phyloP scores from a whole-genome alignment of 1,140 invertebrate genomes.

The Triops longicaudatus region DNA sequence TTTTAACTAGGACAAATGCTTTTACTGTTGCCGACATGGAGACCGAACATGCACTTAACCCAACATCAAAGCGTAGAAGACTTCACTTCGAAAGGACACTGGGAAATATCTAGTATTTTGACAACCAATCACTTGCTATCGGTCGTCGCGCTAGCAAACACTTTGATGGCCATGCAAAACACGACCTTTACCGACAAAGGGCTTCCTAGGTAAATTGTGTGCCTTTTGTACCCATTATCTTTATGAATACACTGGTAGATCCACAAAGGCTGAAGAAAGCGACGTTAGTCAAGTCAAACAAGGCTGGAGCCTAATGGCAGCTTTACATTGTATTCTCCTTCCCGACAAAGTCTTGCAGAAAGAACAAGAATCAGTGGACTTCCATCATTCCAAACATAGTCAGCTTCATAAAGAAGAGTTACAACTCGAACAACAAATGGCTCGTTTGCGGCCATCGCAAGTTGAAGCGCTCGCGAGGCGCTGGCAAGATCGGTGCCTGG shows the following conservation, averaged over 20 bases:
- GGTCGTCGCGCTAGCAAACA: slow-evolving; percentile 89
- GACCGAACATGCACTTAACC: slow-evolving; percentile 36
- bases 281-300: slow-evolving; percentile 87
- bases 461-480: slow-evolving; percentile 93
- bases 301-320: slow-evolving; percentile 91
- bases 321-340: slow-evolving; percentile 89
- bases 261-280: slow-evolving; percentile 54
- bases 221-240: neutral
- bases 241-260: neutral
- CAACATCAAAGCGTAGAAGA: slow-evolving; percentile 24
- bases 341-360: slow-evolving; percentile 68
- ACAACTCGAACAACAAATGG: neutral
- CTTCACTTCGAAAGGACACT: slow-evolving; percentile 80
- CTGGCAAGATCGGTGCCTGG: slow-evolving; percentile 97
- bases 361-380: neutral
- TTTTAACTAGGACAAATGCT: slow-evolving; percentile 69
- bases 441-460: slow-evolving; percentile 73
- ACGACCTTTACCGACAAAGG: slow-evolving; percentile 60
- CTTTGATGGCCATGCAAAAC: slow-evolving; percentile 90
- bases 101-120: slow-evolving; percentile 88
- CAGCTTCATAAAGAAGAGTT: neutral
- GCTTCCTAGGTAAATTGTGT: slow-evolving; percentile 17
- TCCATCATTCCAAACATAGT: neutral
- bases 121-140: slow-evolving; percentile 93
- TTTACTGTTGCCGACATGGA: slow-evolving; percentile 79